Evolutionary conservation across 2,888 invertebrate genomes (phyloP).

Genomic region (Drosophila heteroneura): DNA sequence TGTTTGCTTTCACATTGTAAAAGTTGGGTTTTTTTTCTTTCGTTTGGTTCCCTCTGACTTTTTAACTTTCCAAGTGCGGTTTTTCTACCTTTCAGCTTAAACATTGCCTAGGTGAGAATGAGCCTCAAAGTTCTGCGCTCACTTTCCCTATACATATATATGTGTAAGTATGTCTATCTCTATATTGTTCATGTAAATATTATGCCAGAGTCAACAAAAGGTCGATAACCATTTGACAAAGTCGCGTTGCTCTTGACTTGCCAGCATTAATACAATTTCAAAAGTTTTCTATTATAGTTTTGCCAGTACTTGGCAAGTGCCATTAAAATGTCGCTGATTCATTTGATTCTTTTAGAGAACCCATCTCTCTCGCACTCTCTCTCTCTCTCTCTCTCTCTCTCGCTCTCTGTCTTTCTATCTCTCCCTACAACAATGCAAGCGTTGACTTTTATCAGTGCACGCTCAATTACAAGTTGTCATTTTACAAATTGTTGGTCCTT

Average conservation of each 20-base stretch:
- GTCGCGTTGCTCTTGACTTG: slow-evolving; percentile 35
- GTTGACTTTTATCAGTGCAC: slow-evolving; percentile 24
- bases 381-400: not conserved
- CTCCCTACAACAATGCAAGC: not conserved
- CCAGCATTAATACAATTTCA: slow-evolving; percentile 52
- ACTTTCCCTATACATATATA: slow-evolving; percentile 10
- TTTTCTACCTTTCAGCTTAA: slow-evolving; percentile 41
- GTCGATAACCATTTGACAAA: slow-evolving; percentile 69
- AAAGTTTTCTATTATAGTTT: slow-evolving; percentile 66
- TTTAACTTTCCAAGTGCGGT: slow-evolving; percentile 36
- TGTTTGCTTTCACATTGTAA: slow-evolving; percentile 72
- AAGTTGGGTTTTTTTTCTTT: slow-evolving; percentile 48
- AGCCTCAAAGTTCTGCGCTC: slow-evolving; percentile 35
- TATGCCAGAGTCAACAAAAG: slow-evolving; percentile 52
- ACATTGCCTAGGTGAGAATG: slow-evolving; percentile 50
- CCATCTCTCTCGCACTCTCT: not conserved
- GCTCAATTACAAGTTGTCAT: slow-evolving; percentile 48
- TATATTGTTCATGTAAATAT: not conserved
- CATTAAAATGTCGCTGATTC: slow-evolving; percentile 42
- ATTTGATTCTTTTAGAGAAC: slow-evolving; percentile 14
- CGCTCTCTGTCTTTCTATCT: not conserved
- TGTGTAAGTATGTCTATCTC: slow-evolving; percentile 4
- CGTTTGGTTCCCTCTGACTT: slow-evolving; percentile 32
- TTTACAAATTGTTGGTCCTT: slow-evolving; percentile 4
- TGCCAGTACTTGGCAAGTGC: slow-evolving; percentile 49